Conservation (phyloP, 2,797 vertebrate species). For the Columba guinea region DNA sequence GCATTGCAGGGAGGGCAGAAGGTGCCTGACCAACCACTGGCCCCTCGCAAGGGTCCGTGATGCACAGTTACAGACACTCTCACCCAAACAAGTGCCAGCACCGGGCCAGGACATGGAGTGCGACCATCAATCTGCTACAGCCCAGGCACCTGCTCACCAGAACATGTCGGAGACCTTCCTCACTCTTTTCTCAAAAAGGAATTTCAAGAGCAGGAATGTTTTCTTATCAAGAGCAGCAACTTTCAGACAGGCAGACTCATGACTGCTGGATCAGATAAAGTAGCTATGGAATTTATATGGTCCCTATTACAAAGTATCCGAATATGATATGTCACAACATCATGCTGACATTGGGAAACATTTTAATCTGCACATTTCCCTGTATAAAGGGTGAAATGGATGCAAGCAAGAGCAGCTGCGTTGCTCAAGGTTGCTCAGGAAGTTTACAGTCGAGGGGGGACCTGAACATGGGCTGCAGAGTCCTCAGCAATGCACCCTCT, state of each 20-base stretch:
- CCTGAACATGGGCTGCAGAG: neutral
- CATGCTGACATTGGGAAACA: neutral
- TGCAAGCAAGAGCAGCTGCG: neutral
- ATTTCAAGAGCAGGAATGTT: conserved; percentile 47
- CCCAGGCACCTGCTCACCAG: conserved; percentile 44
- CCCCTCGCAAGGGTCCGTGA: neutral
- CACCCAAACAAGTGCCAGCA: neutral
- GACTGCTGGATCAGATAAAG: conserved; percentile 59
- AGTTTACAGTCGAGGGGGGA: neutral
- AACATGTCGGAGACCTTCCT: conserved; percentile 27
- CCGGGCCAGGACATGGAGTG: neutral
- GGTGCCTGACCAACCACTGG: neutral
- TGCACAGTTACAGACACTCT: neutral
- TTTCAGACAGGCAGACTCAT: conserved; percentile 52
- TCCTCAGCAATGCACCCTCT: neutral
- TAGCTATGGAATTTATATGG: conserved; percentile 58
- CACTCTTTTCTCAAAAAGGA: neutral
- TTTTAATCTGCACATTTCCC: neutral
- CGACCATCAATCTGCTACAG: neutral
- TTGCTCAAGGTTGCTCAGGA: neutral
- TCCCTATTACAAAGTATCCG: neutral
- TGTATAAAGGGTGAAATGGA: neutral
- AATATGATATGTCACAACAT: conserved; percentile 42
- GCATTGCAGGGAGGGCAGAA: neutral
- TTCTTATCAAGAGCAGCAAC: conserved; percentile 32